A percentile compares a stretch with the other conserved stretches of the same genome.
phyloP scores from a whole-genome alignment of 2,888 invertebrate genomes.

The Nowickia ferox region DNA sequence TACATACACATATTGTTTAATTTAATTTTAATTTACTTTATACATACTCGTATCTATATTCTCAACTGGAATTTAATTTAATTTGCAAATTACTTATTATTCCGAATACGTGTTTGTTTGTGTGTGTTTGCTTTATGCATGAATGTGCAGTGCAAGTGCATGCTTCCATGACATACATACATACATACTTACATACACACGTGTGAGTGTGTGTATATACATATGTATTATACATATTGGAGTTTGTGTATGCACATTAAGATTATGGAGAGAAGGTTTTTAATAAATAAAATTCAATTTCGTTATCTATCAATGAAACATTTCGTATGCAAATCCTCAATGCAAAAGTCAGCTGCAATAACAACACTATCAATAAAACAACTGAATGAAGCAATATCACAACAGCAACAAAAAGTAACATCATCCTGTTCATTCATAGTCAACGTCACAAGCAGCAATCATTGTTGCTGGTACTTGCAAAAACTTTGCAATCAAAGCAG shows the following conservation, averaged over 20 bases:
- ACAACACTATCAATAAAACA: conserved; percentile 71
- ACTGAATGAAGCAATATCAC: conserved; percentile 48
- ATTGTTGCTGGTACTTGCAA: conserved; percentile 52
- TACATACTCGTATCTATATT: conserved; percentile 3
- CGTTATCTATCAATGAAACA: conserved; percentile 73
- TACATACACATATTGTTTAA: conserved; percentile 4
- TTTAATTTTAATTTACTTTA: conserved; percentile 53
- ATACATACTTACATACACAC: background rate
- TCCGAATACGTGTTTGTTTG: background rate
- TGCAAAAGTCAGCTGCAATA: conserved; percentile 79
- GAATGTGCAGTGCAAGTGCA: conserved; percentile 2
- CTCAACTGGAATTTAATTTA: conserved; percentile 44
- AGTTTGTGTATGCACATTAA: conserved; percentile 4
- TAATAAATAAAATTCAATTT: conserved; percentile 80
- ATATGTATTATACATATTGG: background rate
- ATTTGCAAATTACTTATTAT: conserved; percentile 65
- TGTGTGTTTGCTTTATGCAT: conserved; percentile 32
- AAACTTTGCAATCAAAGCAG: conserved; percentile 80
- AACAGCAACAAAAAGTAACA: conserved; percentile 28
- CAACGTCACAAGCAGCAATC: conserved; percentile 10
- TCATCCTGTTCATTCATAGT: conserved; percentile 10
- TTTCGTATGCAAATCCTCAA: conserved; percentile 78
- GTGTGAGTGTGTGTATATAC: conserved; percentile 13
- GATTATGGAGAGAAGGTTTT: conserved; percentile 69
- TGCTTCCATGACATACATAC: background rate